Base-by-base conservation (phyloP, 2,113 vertebrate genomes). In the Cynocephalus volans region DNA sequence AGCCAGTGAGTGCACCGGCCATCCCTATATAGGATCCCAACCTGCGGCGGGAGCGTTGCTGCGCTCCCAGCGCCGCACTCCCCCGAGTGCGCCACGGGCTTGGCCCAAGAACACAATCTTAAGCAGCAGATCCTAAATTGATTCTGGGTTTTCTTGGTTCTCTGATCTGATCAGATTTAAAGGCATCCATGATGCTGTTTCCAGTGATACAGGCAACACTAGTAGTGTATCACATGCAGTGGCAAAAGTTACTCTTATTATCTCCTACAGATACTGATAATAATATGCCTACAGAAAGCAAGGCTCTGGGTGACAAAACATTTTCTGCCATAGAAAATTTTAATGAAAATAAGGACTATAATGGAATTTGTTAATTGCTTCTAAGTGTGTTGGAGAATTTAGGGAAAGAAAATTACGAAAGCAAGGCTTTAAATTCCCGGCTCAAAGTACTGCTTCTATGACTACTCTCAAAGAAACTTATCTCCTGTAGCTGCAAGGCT, bases 341-440 rank as follows among this genome's bases (percentile, higher is more conserved):
- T 23, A 77, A 41, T 72, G 23, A 72, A 73, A 82, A 90, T 36
- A 82, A 80, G 6, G 11, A 72, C 18, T 18, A n/a, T 48, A 60
- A 82, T 18, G 9, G 28, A 60, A 19, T 58, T 60, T 6, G 28
- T 82, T 28, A 33, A 21, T 60, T 82, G 77, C 31, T 26, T 26
- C 23, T 81, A 58, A 85, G 17, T 65, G 70, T 85, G 60, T 70
- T 65, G 19, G 70, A 54, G n/a, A 54, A 56, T 33, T 93, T 19
- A 45, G n/a, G n/a, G 19, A 56, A 93, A 65, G 58, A 85, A 76
- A 93, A 75, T 92, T 54, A 33, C 75, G 58, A 84, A 83, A 48
- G 19, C 14, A 58, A 1, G 26, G 77, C 14, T 91, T 92, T 82
- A 82, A n/a, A 26, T 60, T 50, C 41, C 76, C 28, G 82, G 36